These are phyloP conservation scores for Cyanocitta stelleri DNA, from an alignment of 2,113 vertebrate species.

Conservation along the genomic window DNA sequence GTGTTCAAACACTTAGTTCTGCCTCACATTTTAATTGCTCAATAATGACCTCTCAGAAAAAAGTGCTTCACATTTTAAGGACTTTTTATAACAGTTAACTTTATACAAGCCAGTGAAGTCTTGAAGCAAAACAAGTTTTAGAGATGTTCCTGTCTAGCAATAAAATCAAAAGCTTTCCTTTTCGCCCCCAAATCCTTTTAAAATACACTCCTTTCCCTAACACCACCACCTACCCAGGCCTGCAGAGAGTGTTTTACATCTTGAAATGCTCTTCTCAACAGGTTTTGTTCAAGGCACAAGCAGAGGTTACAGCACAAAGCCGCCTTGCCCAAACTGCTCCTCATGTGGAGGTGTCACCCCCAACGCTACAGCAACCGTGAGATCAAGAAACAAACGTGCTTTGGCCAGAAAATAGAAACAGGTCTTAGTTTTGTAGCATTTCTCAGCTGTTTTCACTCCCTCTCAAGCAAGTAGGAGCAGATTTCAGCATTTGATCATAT, in stretches of 20 bases:
- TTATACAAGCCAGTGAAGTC: neutral
- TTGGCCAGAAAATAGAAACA: neutral
- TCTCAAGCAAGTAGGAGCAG: neutral
- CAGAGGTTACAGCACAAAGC: neutral
- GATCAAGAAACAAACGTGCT: fast-evolving
- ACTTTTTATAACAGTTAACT: neutral
- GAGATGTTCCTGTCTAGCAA: neutral
- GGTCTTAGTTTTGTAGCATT: neutral
- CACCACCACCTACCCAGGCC: neutral
- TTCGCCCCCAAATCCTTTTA: neutral
- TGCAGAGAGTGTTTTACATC: neutral
- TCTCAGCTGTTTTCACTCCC: neutral
- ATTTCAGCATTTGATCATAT: neutral
- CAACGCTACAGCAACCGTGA: fast-evolving
- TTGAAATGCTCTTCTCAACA: neutral
- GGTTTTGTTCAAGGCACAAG: neutral
- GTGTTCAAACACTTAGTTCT: neutral
- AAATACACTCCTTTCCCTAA: neutral
- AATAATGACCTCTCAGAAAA: neutral
- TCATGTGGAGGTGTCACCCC: neutral
- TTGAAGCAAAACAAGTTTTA: neutral
- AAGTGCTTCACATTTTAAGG: neutral
- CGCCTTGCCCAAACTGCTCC: neutral
- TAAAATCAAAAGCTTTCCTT: neutral
- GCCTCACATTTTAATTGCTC: neutral